Conservation (phyloP, 1,140 invertebrate genomes). For the Drosophila aff. region DNA sequence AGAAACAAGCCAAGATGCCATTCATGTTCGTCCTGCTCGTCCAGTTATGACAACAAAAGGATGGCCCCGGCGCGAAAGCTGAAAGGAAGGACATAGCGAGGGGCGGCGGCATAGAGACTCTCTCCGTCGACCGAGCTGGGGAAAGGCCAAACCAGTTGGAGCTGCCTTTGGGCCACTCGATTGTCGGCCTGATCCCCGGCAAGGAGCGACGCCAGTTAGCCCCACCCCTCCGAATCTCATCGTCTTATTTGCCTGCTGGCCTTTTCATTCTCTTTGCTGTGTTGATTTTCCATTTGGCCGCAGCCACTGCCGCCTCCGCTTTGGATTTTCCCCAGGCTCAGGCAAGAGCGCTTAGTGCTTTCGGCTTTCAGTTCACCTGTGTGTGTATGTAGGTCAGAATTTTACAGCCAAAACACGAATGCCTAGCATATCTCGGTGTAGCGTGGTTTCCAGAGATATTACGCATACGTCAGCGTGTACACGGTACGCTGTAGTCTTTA, state of each 20-base stretch:
- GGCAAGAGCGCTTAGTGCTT: conserved; percentile 29
- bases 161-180: conserved; percentile 52
- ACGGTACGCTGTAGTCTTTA: conserved; percentile 4
- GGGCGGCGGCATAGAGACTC: conserved; percentile 5
- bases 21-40: conserved; percentile 5
- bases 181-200: conserved; percentile 57
- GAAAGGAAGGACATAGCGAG: conserved; percentile 24
- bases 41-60: conserved; percentile 66
- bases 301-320: conserved; percentile 16
- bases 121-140: not conserved
- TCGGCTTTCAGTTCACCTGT: conserved; percentile 42
- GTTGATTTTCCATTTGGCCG: conserved; percentile 50
- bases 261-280: conserved; percentile 51
- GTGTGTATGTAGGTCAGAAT: conserved; percentile 33
- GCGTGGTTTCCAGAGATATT: conserved; percentile 12
- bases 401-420: conserved; percentile 15
- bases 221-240: conserved; percentile 7
- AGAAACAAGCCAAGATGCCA: conserved; percentile 6
- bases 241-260: conserved; percentile 49
- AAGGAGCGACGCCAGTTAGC: conserved; percentile 27
- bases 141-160: conserved; percentile 35
- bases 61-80: conserved; percentile 27
- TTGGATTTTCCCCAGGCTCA: conserved; percentile 27
- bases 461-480: conserved; percentile 19
- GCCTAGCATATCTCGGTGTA: conserved; percentile 1